Conservation (phyloP, 1,140 invertebrate species). For the Heterodera schachtii region DNA sequence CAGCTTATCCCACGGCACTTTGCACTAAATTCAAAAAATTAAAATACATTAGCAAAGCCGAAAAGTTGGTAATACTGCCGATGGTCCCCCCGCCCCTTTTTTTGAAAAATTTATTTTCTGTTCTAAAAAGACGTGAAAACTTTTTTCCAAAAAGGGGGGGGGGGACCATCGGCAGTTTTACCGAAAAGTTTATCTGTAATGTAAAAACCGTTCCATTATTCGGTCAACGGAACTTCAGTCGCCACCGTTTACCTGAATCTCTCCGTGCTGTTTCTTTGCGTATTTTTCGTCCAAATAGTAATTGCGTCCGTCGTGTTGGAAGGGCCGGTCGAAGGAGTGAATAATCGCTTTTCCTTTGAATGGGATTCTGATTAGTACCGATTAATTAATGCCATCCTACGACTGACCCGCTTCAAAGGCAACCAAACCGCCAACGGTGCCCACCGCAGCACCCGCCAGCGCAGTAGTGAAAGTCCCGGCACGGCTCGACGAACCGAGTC, state of each 20-base stretch:
- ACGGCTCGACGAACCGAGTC: constrained; percentile 33
- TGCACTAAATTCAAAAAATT: constrained; percentile 22
- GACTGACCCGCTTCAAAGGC: constrained; percentile 35
- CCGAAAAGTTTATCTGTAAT: neutral
- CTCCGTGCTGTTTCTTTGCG: constrained; percentile 21
- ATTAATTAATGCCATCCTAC: neutral
- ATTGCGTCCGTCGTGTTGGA: constrained; percentile 38
- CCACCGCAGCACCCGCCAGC: constrained; percentile 40
- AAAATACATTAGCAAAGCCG: no score
- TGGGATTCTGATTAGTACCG: neutral
- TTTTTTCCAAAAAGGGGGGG: no score
- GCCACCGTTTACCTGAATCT: constrained; percentile 14
- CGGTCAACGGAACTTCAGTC: no score
- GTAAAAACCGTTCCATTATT: no score
- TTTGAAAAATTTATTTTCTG: constrained; percentile 21
- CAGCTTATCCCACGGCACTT: constrained; percentile 28
- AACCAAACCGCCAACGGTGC: constrained; percentile 36
- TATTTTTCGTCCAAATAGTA: constrained; percentile 43
- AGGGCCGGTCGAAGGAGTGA: constrained; percentile 23
- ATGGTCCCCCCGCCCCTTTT: no score
- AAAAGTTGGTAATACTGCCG: no score
- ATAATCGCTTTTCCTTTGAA: constrained; percentile 37
- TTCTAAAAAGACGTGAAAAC: neutral
- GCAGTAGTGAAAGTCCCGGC: constrained; percentile 37
- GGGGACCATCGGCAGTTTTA: neutral